Evolutionary conservation across 1,140 invertebrate genomes (phyloP), one percentile per base, ranked within the genome.

Genomic region (Neodiprion pinetum): DNA sequence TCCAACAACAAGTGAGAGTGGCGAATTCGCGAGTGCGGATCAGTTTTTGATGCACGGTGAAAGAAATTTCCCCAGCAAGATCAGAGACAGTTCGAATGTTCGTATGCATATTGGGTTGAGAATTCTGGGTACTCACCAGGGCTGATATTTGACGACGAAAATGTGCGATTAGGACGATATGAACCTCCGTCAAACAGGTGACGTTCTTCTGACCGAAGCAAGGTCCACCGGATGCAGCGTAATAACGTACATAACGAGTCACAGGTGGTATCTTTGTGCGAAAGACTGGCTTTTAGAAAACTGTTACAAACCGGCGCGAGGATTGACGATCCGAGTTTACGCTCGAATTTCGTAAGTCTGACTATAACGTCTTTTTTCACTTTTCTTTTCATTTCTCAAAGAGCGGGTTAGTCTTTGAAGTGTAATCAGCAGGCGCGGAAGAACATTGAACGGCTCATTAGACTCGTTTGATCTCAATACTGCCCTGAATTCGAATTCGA

Each of bases 221-320:
- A 84, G 86, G 23, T 48, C 82, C 21, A 78, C 76, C 72, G 83
- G 85, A 28, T 88, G 87, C 80, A 82, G 82, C 77, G 77, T 87
- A 72, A 83, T 88, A 81, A 88, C 87, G 50, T 79, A 87, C 49
- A 79, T 88, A 74, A 87, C 87, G 48, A 88, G 86, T 74, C 87
- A 84, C 81, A 86, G 83, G 77, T 80, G 80, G 73, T 88, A 88
- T 74, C 75, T 88, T 66, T 72, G 78, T 66, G 82, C 78, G 65
- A 88, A 88, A 72, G 86, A 88, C 75, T 87, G 86, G 86, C 79
- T 88, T n/a, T 75, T 73, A 49, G 80, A 81, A 50, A 81, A 85
- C 73, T 87, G 83, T 74, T 84, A 76, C 74, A 74, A 71, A 70
- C 85, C 80, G 66, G 69, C 81, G 71, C 17, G 79, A 76, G 49